These are phyloP conservation scores for Polylopha cassiicola DNA, from an alignment of 2,888 invertebrate species.

Conservation along the genomic window DNA sequence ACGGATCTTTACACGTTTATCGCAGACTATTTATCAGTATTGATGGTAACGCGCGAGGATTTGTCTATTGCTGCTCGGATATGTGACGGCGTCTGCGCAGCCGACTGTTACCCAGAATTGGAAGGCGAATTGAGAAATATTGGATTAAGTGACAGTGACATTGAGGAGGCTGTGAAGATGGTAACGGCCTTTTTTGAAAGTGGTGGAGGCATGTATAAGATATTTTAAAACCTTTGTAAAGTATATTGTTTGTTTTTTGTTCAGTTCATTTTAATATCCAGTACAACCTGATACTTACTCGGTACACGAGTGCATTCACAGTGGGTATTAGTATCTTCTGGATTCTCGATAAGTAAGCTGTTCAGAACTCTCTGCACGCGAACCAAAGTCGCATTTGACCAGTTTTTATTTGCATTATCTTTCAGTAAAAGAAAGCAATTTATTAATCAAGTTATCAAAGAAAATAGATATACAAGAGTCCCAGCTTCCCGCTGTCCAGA, in stretches of 20 bases:
- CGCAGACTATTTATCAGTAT: conserved; percentile 81
- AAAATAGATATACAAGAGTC: conserved; percentile 33
- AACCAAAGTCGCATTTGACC: no score
- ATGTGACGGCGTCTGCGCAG: conserved; percentile 37
- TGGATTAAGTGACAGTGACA: conserved; percentile 39
- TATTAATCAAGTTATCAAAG: conserved; percentile 39
- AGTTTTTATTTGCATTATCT: no score
- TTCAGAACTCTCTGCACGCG: no score
- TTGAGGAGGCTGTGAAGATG: conserved; percentile 33
- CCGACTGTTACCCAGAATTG: conserved; percentile 40
- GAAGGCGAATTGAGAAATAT: conserved; percentile 39
- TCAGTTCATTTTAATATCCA: no score
- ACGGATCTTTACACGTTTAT: conserved; percentile 80
- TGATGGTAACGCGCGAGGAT: conserved; percentile 81
- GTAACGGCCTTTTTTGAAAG: conserved; percentile 38
- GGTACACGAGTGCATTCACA: no score
- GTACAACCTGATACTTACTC: no score
- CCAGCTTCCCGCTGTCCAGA: conserved; percentile 34
- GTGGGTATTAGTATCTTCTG: no score
- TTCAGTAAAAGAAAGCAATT: conserved; percentile 41
- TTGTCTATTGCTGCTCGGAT: conserved; percentile 44
- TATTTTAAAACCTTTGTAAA: background rate
- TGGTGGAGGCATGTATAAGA: conserved; percentile 34
- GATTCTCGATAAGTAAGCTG: no score
- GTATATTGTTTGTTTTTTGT: no score